These are phyloP conservation scores for Trichogramma dendrolimi DNA, from an alignment of 2,888 invertebrate genomes.

Conservation along the genomic window DNA sequence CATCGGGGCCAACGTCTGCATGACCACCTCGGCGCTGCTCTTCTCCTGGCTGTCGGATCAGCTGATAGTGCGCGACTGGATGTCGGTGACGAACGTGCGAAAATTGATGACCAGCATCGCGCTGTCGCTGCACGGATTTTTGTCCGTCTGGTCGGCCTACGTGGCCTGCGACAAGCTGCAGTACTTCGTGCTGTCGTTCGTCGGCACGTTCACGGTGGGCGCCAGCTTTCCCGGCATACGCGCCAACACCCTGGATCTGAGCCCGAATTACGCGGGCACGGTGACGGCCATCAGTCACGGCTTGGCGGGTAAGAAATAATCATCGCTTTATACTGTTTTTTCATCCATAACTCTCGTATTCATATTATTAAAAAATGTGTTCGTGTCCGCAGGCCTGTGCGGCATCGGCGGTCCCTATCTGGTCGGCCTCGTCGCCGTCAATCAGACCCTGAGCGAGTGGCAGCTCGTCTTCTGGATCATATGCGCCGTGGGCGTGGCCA, in stretches of 20 bases:
- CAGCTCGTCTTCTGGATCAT: conserved; percentile 74
- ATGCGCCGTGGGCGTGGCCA: conserved; percentile 60
- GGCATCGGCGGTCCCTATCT: conserved; percentile 64
- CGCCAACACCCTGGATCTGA: conserved; percentile 47
- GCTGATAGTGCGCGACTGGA: conserved; percentile 43
- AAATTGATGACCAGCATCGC: conserved; percentile 54
- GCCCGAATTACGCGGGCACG: conserved; percentile 47
- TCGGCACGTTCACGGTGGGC: conserved; percentile 42
- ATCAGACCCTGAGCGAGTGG: conserved; percentile 54
- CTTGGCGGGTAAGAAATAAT: conserved; percentile 56
- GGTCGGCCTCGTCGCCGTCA: conserved; percentile 62
- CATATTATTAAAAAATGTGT: too few relatives aligned
- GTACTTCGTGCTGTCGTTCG: conserved; percentile 49
- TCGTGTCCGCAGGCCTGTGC: conserved; percentile 59
- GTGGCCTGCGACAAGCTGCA: conserved; percentile 49
- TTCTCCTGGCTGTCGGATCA: conserved; percentile 51
- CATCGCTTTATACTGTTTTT: neutral
- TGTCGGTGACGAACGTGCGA: conserved; percentile 50
- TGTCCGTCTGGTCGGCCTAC: conserved; percentile 53
- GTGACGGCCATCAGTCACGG: conserved; percentile 53
- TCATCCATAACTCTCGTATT: too few relatives aligned
- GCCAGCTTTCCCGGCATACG: conserved; percentile 48
- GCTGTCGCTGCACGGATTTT: conserved; percentile 52
- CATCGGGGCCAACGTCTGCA: conserved; percentile 42
- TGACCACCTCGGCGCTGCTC: conserved; percentile 48